Evolutionary conservation across 2,888 invertebrate species (phyloP).

Genomic region (Siphlonurus alternatus): DNA sequence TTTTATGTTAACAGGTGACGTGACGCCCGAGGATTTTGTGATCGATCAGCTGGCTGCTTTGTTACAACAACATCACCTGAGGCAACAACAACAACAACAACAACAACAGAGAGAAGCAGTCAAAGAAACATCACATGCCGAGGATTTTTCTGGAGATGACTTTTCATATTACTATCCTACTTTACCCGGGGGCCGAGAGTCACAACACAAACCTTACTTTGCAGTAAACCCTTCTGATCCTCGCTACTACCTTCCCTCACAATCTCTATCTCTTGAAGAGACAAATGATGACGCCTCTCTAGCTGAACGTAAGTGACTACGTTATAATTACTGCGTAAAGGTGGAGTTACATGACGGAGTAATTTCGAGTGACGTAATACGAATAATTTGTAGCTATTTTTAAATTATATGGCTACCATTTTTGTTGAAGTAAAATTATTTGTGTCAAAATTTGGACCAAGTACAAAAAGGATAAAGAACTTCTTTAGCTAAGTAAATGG

Average conservation of each 20-base stretch:
- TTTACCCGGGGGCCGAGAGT: conserved; percentile 8
- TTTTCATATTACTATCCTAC: conserved; percentile 10
- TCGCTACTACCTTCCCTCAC: conserved; percentile 22
- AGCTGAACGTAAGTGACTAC: background rate
- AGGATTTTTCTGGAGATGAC: background rate
- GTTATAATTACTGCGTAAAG: no score
- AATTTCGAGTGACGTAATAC: no score
- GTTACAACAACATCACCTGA: conserved; percentile 2
- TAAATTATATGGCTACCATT: no score
- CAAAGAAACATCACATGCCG: background rate
- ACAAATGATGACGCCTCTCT: background rate
- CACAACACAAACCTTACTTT: conserved; percentile 19
- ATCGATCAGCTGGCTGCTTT: conserved; percentile 6
- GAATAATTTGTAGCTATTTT: no score
- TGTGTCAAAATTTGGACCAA: no score
- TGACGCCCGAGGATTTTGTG: conserved; percentile 6
- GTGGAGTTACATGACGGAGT: no score
- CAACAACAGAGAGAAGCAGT: background rate
- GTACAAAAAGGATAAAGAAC: no score
- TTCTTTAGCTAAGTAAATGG: no score
- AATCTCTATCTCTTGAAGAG: background rate
- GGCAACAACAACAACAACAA: background rate
- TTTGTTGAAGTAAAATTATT: no score
- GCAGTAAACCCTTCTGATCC: conserved; percentile 27
- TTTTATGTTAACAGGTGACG: no score